A percentile compares a stretch with the other conserved stretches of the same genome.
These are phyloP conservation scores for Nomada goodeniana DNA, from an alignment of 2,888 invertebrate species.

Conservation along the genomic window DNA sequence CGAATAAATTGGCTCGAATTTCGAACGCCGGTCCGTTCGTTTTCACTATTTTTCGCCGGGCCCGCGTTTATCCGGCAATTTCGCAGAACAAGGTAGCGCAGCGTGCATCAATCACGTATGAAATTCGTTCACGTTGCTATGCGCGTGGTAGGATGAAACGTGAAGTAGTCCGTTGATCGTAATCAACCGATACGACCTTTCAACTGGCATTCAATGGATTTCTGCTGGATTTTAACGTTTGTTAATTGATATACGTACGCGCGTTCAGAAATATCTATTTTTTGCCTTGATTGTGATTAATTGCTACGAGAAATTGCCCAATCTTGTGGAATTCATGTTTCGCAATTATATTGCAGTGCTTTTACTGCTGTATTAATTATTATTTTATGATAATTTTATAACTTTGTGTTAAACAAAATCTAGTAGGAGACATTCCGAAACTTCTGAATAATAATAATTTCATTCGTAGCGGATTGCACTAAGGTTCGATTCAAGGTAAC, in stretches of 20 bases:
- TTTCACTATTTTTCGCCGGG: conserved; percentile 31
- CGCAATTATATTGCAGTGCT: too few species aligned
- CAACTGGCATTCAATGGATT: conserved; percentile 1
- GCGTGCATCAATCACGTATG: conserved; percentile 39
- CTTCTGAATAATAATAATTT: not conserved
- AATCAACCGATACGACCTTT: conserved; percentile 10
- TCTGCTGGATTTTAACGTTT: not conserved
- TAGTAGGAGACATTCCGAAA: not conserved
- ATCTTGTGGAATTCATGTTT: too few species aligned
- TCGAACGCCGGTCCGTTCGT: conserved; percentile 55
- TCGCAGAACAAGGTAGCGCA: conserved; percentile 63
- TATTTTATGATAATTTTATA: too few species aligned
- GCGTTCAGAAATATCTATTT: too few species aligned
- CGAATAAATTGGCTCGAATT: conserved; percentile 74
- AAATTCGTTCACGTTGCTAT: conserved; percentile 3
- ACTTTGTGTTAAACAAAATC: not conserved
- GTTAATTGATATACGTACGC: not conserved
- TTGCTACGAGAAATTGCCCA: too few species aligned
- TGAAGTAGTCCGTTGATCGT: not conserved
- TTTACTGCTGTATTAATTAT: too few species aligned
- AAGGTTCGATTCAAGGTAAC: not conserved
- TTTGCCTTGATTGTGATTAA: too few species aligned
- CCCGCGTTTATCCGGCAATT: conserved; percentile 63
- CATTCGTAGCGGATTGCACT: not conserved
- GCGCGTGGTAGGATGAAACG: not conserved